Evolutionary conservation across 1,140 invertebrate species (phyloP), one percentile per base, ranked within the genome.

Genomic region (Drepana arcuata): DNA sequence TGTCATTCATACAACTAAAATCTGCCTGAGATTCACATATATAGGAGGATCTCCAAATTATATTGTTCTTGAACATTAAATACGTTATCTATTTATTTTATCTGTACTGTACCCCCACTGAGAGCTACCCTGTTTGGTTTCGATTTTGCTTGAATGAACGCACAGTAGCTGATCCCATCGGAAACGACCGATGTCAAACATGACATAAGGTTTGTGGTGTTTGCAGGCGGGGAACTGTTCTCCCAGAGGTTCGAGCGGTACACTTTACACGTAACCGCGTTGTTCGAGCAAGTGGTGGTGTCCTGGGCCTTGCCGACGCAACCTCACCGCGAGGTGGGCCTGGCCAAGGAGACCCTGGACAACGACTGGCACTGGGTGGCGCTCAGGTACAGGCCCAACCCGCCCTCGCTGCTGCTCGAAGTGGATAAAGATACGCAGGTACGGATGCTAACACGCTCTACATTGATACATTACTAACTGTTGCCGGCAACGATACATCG

Each of bases 361-460:
- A 94, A 94, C 78, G 86, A 82, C 51, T 95, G 93, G 93, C 91
- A 94, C 70, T 90, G 86, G 53, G 88, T 92, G n/a, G 88, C 88
- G 57, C 74, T 93, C 9, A 73, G 87, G 23, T 91, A 88, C 64
- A 58, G 65, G 7, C 73, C 77, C 35, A 69, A 63, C 31, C 72
- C 77, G 34, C 82, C 80, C 18, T 61, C 72, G 14, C 46, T 84
- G 32, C 47, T 75, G 33, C 64, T 84, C 0, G 75, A 75, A 32
- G 71, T 83, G 31, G 82, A 80, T 46, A 70, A 64, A 24, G 77
- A 73, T 29, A 71, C 68, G 25, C 69, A 77, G 70, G 74, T 75
- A 35, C 23, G 30, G 4, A 21, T 21, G 9, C 18, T 9, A 5
- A 21, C 18, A 21, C n/a, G n/a, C n/a, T n/a, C n/a, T n/a, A n/a